Conservation (phyloP, 37 sponge, comb jelly and placozoan genomes). For the Bolinopsis microptera region DNA sequence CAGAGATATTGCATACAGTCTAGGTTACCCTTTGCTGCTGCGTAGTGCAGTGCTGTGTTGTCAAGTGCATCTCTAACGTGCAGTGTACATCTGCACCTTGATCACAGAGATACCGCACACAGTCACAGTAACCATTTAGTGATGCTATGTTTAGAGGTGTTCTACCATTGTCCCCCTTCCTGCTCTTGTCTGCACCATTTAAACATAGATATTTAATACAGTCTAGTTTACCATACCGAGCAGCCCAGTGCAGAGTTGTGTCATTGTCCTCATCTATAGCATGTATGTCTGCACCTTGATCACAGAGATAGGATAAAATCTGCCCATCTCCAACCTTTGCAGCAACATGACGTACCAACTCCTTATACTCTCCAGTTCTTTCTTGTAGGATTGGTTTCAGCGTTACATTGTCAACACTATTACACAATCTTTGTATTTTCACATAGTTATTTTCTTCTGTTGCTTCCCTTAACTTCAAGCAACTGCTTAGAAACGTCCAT, state of each 20-base stretch:
- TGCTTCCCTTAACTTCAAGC: too few species aligned
- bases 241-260: not conserved
- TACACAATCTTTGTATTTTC: too few species aligned
- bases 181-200: not conserved
- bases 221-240: not conserved
- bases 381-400: too few species aligned
- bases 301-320: not conserved
- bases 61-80: not conserved
- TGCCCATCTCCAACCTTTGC: not conserved
- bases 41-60: not conserved
- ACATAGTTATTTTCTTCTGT: too few species aligned
- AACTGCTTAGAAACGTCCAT: too few species aligned
- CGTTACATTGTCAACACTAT: too few species aligned
- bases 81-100: not conserved
- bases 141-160: not conserved
- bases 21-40: not conserved
- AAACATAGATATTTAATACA: not conserved
- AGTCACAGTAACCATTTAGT: not conserved
- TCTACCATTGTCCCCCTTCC: not conserved
- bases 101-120: not conserved
- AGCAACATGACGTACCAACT: too few species aligned
- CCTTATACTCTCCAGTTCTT: too few species aligned
- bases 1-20: not conserved
- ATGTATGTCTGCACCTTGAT: not conserved
- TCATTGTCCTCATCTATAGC: not conserved